Evolutionary conservation across 2,113 vertebrate genomes (phyloP), one percentile per base, ranked within the genome.

Genomic region (Etheostoma cragini): DNA sequence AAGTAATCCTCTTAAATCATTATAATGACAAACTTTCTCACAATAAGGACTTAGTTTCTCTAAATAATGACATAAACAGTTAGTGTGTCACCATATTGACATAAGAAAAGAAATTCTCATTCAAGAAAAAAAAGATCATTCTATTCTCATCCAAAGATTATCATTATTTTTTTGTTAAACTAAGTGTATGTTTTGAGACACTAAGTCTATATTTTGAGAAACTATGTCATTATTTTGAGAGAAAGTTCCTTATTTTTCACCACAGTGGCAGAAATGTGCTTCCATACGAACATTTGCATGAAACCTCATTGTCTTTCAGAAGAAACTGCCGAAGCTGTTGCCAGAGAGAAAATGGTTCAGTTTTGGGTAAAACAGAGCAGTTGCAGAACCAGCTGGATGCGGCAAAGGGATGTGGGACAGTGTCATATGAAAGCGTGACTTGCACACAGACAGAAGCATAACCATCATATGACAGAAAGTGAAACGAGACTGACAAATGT

Each of bases 281-380:
- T 42, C 38, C 38, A 10, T 54, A 3, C 0, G 0, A n/a, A 8
- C 1, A 0, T 52, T 53, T 53, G 3, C 21, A 13, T 42, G 10
- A 38, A 2, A 10, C 8, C 38, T 11, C 10, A 42, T 57, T 35
- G 22, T 8, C 57, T 30, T 6, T 78, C 22, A 72, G 60, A 24
- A n/a, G 17, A 2, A 10, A n/a, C 35, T 4, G 22, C 56, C 56
- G 5, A 75, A 72, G 21, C 76, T 10, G 66, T 26, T 76, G 52
- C 67, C 65, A 75, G 30, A 68, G 54, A 58, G 57, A 67, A 53
- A 21, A 46, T 2, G 8, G 13, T 30, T 24, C 6, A 11, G 35
- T 74, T 87, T 64, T 54, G 58, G 66, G 45, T 13, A 72, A 79
- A 87, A 91, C 81, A 86, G 46, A 76, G 47, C 17, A 35, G 47